Base-by-base conservation (phyloP, 2,797 vertebrate genomes). In the Pseudotriccus pelzelni region DNA sequence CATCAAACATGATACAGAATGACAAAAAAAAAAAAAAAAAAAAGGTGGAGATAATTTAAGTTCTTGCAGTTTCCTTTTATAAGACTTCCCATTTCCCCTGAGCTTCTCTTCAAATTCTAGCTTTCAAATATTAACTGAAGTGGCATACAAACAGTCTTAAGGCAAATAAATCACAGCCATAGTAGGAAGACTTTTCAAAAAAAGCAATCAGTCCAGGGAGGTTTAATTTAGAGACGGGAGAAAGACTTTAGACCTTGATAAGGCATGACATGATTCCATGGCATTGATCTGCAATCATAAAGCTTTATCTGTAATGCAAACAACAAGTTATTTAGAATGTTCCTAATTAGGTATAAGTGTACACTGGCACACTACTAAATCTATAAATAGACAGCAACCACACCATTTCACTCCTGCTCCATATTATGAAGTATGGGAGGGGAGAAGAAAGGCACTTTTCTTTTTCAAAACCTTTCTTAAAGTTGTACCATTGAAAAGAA, bases 161-260 rank as follows among this genome's bases (percentile, higher is more conserved):
- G 2, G 73, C 44, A 93, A 87, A 92, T 84, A 92, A 91, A 46
- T 70, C 83, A 79, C 3, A 3, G 30, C 14, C 73, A 58, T 4
- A 74, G 36, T 16, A 73, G n/a, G 21, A 7, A 87, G 50, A 64
- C 13, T 39, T 76, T 78, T 30, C 3, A 4, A 82, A 92, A 92
- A 82, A 7, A 63, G 59, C 49, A 55, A 69, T 87, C 66, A 72
- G 58, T 37, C 46, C 62, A 32, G 14, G 20, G 27, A 89, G 13
- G 30, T 77, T 91, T 94, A 34, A 81, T 69, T 84, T 39, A 80
- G 30, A 91, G 43, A 69, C 39, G 87, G 9, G 3, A 91, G 34
- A 67, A 83, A 93, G 78, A 87, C 84, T 96, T 94, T 85, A 87
- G 89, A 95, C 82, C 43, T 87, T 80, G 87, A 92, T 91, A 95